A percentile compares a stretch with the other conserved stretches of the same genome.
Conservation (phyloP, 2,797 vertebrate species). For the Phoebastria nigripes region DNA sequence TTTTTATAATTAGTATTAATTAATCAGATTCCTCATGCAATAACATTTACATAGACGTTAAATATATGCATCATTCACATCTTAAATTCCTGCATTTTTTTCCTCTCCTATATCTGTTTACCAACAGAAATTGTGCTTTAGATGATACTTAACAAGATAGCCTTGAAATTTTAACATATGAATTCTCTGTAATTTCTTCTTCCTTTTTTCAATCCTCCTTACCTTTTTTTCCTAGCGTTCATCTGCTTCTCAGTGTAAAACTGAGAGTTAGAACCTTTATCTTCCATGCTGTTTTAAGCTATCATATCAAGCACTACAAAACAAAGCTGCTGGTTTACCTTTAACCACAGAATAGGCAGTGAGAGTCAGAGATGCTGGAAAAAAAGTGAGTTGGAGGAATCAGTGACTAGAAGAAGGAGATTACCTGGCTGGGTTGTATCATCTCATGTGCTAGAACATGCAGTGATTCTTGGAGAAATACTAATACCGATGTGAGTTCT, state of each 20-base stretch:
- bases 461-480: not conserved
- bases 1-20: not conserved
- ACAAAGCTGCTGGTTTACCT: not conserved
- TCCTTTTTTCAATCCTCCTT: not conserved
- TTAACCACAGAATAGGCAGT: not conserved
- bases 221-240: not conserved
- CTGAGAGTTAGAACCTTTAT: not conserved
- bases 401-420: not conserved
- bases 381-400: not conserved
- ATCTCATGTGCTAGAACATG: not conserved
- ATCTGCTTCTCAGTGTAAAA: not conserved
- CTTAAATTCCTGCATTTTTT: not conserved
- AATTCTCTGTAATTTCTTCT: not conserved
- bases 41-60: not conserved
- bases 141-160: not conserved
- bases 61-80: not conserved
- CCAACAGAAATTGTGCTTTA: not conserved
- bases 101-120: not conserved
- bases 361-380: not conserved
- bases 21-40: not conserved
- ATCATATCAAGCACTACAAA: not conserved
- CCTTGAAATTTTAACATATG: not conserved
- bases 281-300: not conserved
- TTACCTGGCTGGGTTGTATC: rapidly evolving
- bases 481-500: not conserved